Conservation (phyloP, 2,113 vertebrate genomes). For the Turnix velox region DNA sequence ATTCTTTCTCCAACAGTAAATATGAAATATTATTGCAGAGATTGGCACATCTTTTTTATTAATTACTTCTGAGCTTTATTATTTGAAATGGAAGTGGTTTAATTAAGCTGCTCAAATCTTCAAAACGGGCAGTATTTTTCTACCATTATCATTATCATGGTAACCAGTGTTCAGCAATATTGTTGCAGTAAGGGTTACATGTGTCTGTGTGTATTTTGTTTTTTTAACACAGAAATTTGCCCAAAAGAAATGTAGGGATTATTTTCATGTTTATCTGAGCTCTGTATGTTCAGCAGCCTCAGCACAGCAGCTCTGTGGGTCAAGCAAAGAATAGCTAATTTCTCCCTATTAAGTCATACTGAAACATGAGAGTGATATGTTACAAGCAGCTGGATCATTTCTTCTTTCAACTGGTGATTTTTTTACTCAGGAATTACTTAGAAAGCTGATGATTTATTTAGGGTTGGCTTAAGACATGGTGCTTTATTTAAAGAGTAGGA, state of each 20-base stretch:
- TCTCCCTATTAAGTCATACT: not conserved
- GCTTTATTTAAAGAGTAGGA: not conserved
- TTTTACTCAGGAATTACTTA: not conserved
- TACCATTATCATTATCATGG: not conserved
- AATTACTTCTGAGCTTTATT: conserved; percentile 25
- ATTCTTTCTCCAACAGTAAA: conserved; percentile 48
- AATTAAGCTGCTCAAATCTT: not conserved
- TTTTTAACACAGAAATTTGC: not conserved
- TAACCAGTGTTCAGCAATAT: not conserved
- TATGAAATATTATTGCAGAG: conserved; percentile 20
- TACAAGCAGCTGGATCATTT: conserved; percentile 7
- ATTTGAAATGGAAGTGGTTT: not conserved
- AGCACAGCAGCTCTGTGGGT: not conserved
- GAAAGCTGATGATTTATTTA: conserved; percentile 13
- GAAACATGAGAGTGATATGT: not conserved
- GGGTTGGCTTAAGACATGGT: not conserved
- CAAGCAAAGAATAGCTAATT: not conserved
- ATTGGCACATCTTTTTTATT: not conserved
- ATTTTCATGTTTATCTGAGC: not conserved
- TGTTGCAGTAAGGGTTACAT: not conserved
- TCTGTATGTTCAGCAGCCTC: not conserved
- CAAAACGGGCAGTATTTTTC: conserved; percentile 17
- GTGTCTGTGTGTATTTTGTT: not conserved
- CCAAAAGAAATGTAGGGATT: not conserved
- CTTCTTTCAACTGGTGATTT: not conserved